Evolutionary conservation across 2,797 vertebrate genomes (phyloP).

Genomic region (Melopsittacus undulatus): DNA sequence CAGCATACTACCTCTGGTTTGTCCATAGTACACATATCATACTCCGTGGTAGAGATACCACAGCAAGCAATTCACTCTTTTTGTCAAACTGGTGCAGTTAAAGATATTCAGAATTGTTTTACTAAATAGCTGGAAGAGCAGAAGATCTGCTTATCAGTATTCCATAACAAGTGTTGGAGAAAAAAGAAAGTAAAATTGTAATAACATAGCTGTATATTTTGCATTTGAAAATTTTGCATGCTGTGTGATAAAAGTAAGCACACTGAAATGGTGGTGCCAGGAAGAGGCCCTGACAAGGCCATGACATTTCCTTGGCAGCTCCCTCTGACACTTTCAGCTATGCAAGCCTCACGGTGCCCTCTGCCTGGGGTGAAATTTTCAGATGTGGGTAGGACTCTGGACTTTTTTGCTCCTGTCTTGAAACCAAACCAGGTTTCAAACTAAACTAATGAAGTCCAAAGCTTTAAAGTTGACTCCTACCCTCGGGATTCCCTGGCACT

Average conservation of each 20-base stretch:
- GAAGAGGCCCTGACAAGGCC: background rate
- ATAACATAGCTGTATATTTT: background rate
- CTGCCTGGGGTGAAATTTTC: background rate
- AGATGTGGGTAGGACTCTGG: background rate
- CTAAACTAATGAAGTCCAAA: background rate
- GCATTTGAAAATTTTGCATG: background rate
- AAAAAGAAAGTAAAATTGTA: background rate
- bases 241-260: background rate
- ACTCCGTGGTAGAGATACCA: background rate
- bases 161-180: background rate
- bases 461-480: background rate
- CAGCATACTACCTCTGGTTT: background rate
- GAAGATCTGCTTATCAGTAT: background rate
- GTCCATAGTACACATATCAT: background rate
- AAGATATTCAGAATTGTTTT: background rate
- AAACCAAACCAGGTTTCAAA: constrained; percentile 3
- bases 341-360: background rate
- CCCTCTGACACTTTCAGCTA: background rate
- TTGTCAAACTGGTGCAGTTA: background rate
- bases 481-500: background rate
- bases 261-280: background rate
- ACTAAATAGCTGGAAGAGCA: background rate
- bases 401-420: background rate
- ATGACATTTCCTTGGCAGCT: background rate
- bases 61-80: background rate